phyloP scores from a whole-genome alignment of 2,888 invertebrate genomes.

The Ophion costatus region DNA sequence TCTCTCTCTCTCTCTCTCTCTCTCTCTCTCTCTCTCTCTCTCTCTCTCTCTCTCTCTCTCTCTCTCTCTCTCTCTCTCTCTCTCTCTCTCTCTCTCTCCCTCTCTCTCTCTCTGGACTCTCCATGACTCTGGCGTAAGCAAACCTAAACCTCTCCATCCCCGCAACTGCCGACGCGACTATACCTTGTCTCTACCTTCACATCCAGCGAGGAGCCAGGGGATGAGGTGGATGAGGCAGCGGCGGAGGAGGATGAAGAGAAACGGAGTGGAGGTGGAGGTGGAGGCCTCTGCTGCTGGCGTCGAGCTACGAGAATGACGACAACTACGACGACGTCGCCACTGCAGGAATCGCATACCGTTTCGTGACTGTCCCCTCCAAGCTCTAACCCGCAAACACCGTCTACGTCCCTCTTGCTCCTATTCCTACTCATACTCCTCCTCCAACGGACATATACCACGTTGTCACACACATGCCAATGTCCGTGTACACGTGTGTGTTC shows the following conservation, averaged over 20 bases:
- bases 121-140: constrained; percentile 71
- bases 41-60: too few relatives aligned
- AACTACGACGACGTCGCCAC: constrained; percentile 59
- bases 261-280: constrained; percentile 22
- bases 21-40: constrained; percentile 22
- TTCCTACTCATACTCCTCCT: constrained; percentile 2
- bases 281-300: constrained; percentile 47
- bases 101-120: neutral
- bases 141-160: constrained; percentile 73
- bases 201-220: constrained; percentile 42
- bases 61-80: constrained; percentile 24
- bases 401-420: constrained; percentile 43
- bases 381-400: constrained; percentile 62
- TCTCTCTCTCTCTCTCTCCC: constrained; percentile 27
- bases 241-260: constrained; percentile 31
- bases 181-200: constrained; percentile 54
- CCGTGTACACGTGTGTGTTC: neutral
- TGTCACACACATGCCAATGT: neutral
- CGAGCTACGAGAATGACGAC: constrained; percentile 54
- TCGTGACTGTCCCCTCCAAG: constrained; percentile 51
- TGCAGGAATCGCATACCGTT: constrained; percentile 70
- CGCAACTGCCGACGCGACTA: constrained; percentile 61
- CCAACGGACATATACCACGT: constrained; percentile 1
- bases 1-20: too few relatives aligned
- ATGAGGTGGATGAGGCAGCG: constrained; percentile 35